phyloP scores from a whole-genome alignment of 2,888 invertebrate genomes.

The Dryobota labecula region DNA sequence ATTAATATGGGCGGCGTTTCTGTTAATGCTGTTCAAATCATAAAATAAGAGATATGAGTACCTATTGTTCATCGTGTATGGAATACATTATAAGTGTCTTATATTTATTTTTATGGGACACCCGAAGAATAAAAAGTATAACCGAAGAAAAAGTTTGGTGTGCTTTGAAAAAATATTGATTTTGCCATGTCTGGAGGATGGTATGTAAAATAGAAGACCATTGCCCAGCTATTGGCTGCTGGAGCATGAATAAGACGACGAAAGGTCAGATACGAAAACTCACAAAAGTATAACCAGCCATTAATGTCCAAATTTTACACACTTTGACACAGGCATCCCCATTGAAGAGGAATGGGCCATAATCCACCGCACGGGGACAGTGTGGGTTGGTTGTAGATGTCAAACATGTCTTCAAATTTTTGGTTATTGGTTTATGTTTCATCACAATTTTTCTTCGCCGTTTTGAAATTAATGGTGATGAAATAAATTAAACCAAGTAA shows the following conservation, averaged over 20 bases:
- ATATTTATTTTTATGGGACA: slow-evolving; percentile 19
- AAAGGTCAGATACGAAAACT: no score
- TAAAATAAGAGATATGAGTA: slow-evolving; percentile 15
- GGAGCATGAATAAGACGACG: not conserved
- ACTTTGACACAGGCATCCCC: no score
- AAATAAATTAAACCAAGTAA: no score
- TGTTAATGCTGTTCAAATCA: slow-evolving; percentile 13
- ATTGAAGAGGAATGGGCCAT: no score
- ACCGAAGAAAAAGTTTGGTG: not conserved
- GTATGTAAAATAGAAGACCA: not conserved
- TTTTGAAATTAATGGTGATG: no score
- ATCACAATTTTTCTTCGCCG: no score
- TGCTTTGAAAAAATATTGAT: not conserved
- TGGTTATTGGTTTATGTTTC: no score
- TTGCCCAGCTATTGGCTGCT: not conserved
- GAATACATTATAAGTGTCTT: slow-evolving; percentile 22
- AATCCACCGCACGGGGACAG: no score
- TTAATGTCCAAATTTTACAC: no score
- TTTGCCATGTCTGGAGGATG: not conserved
- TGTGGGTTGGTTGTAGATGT: no score
- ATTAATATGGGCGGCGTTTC: slow-evolving; percentile 11
- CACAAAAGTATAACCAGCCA: no score
- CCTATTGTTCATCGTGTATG: not conserved
- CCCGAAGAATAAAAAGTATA: slow-evolving; percentile 9
- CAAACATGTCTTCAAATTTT: no score